These are phyloP conservation scores for Eptesicus fuscus DNA, from an alignment of 2,113 vertebrate genomes.

Conservation along the genomic window DNA sequence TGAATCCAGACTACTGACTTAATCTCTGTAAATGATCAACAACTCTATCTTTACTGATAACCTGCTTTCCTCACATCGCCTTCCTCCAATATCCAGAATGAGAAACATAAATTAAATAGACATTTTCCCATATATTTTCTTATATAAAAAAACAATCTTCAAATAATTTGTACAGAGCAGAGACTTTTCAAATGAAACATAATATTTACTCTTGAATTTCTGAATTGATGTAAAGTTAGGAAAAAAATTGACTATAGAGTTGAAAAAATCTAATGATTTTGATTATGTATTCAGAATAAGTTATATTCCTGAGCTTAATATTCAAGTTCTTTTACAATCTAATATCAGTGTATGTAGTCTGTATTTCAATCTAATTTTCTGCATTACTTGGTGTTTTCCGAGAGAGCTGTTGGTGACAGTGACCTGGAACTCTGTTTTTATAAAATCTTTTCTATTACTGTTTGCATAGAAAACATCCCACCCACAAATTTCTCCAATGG, in stretches of 20 bases:
- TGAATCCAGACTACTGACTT: neutral
- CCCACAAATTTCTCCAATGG: neutral
- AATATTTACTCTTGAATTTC: neutral
- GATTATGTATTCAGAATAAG: neutral
- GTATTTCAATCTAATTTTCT: neutral
- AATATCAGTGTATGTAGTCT: neutral
- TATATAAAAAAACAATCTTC: neutral
- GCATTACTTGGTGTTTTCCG: neutral
- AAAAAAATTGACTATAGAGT: neutral
- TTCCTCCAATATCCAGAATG: neutral
- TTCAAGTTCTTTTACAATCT: neutral
- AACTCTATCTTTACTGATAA: neutral
- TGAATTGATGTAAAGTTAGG: neutral
- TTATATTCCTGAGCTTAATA: neutral
- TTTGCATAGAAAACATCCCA: neutral
- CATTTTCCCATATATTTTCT: neutral
- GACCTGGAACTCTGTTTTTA: neutral
- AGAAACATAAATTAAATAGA: neutral
- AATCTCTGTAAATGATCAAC: neutral
- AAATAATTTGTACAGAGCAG: neutral
- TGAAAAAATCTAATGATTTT: neutral
- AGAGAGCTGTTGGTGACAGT: neutral
- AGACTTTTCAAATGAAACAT: neutral
- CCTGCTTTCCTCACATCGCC: neutral
- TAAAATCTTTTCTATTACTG: neutral